These are phyloP conservation scores for Ennomos fuscantarius DNA, from an alignment of 2,888 invertebrate genomes.

Conservation along the genomic window DNA sequence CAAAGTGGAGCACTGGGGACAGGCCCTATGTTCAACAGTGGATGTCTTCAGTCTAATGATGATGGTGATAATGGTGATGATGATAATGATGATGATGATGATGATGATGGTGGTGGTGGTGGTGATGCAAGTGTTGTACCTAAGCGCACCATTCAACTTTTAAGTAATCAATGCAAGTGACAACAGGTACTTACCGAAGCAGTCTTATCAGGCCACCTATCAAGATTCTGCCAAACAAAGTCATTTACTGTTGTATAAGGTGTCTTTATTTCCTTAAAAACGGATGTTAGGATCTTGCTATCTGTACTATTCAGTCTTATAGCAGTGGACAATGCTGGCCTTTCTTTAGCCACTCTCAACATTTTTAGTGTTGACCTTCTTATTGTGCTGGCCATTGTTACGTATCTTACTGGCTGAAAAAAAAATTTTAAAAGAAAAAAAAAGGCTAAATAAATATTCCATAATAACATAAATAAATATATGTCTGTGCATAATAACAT, in stretches of 20 bases:
- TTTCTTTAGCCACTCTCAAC: slow-evolving; percentile 21
- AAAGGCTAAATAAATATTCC: too few relatives aligned
- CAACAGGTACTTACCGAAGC: slow-evolving; percentile 84
- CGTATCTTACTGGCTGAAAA: slow-evolving; percentile 16
- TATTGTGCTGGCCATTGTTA: slow-evolving; percentile 52
- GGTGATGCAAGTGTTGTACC: too few relatives aligned
- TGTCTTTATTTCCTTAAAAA: slow-evolving; percentile 74
- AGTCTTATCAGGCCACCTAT: slow-evolving; percentile 88
- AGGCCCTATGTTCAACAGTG: too few relatives aligned
- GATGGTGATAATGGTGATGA: too few relatives aligned
- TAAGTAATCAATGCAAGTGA: too few relatives aligned
- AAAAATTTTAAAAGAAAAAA: slow-evolving; percentile 9
- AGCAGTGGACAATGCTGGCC: slow-evolving; percentile 37
- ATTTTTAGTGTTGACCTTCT: slow-evolving; percentile 45
- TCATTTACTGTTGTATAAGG: slow-evolving; percentile 85
- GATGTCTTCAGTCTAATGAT: too few relatives aligned
- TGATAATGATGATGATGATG: too few relatives aligned
- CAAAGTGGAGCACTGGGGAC: too few relatives aligned
- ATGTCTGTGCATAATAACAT: too few relatives aligned
- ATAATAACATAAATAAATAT: too few relatives aligned
- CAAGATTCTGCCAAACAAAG: slow-evolving; percentile 86
- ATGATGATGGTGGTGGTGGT: too few relatives aligned
- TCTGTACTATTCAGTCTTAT: slow-evolving; percentile 50
- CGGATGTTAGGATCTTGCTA: slow-evolving; percentile 73
- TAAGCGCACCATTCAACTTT: too few relatives aligned